Conservation (phyloP, 2,888 invertebrate species). For the Timema podura region DNA sequence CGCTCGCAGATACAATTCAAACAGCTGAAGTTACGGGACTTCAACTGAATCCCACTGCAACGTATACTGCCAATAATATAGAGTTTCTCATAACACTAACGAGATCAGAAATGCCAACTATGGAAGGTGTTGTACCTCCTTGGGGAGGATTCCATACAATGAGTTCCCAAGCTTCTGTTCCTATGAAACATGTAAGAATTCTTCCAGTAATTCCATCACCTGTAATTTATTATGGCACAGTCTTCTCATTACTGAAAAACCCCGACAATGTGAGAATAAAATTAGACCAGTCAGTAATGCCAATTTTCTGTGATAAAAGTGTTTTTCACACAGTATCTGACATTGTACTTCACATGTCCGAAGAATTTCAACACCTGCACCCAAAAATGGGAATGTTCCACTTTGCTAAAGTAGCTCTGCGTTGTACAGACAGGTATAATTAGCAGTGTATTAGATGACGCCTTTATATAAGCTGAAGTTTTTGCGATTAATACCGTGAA, state of each 20-base stretch:
- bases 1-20: not conserved
- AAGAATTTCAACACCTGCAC: not conserved
- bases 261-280: not conserved
- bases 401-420: conserved; percentile 6
- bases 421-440: not conserved
- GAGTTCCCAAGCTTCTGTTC: not conserved
- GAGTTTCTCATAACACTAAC: conserved; percentile 6
- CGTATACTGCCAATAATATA: not conserved
- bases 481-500: not conserved
- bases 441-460: conserved; percentile 5
- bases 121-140: conserved; percentile 4
- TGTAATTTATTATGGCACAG: conserved; percentile 1
- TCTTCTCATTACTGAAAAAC: not conserved
- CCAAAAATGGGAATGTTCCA: not conserved
- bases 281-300: not conserved
- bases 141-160: not conserved
- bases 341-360: not conserved
- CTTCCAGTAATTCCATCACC: conserved; percentile 10
- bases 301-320: conserved; percentile 1
- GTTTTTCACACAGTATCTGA: conserved; percentile 7
- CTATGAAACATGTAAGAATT: not conserved
- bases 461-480: conserved; percentile 4
- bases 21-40: conserved; percentile 11
- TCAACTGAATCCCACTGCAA: not conserved
- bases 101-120: not conserved